Evolutionary conservation across 2,113 vertebrate genomes (phyloP), one percentile per base, ranked within the genome.

Genomic region (Ranitomeya variabilis): DNA sequence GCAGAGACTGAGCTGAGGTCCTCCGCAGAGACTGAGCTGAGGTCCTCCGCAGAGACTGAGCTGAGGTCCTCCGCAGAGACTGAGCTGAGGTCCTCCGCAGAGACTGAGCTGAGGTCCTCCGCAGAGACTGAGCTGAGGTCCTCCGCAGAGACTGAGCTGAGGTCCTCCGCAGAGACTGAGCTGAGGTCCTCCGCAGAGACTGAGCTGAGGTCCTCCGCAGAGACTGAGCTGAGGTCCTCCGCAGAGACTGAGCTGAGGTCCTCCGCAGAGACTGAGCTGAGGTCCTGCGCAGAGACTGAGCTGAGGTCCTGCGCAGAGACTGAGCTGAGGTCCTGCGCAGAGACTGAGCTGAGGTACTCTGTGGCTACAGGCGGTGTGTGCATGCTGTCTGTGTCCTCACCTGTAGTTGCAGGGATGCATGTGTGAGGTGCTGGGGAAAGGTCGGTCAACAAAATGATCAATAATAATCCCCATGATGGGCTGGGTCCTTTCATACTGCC

Each of bases 391-490:
- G 71, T 85, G 91, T 93, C 93, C 95, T 95, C 92, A 99, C 98
- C 98, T 99, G 96, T 98, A 99, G 95, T 96, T 99, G 95, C 98
- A 99, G 90, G 97, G 97, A 87, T 99, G 97, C 95, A 96, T 96
- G 91, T 96, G 97, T 82, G 97, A 97, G 92, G 97, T 95, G 92
- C 95, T 96, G 93, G 96, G 91, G 85, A 96, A 96, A 90, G 98
- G 97, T 92, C 96, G 96, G 93, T 99, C 98, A 94, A 99, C 96
- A 91, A 99, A 99, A 93, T 99, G 98, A 94, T 99, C 98, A 92
- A 99, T 98, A 89, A 99, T 99, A 94, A 99, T 99, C 78, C 98
- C 98, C 98, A 99, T 98, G 94, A 99, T 99, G 66, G 98, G 98
- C 91, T 96, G 97, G 10, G 97, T 97, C 92, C 96, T 96, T 93